Percentiles rank a stretch among this genome's conserved stretches.
Evolutionary conservation across 2,113 vertebrate genomes (phyloP).

Genomic region (Miniopterus natalensis): DNA sequence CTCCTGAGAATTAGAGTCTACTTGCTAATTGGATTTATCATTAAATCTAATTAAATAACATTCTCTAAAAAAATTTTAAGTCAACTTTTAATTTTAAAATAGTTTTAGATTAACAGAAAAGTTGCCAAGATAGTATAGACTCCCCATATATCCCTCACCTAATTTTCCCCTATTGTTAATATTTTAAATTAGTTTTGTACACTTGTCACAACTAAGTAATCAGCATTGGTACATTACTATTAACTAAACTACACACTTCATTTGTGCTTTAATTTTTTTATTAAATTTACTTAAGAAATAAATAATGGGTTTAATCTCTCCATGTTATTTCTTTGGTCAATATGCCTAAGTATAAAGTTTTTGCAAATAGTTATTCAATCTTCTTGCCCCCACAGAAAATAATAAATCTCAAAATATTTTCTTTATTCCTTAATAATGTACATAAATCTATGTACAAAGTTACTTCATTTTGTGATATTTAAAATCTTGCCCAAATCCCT

Average conservation of each 20-base stretch:
- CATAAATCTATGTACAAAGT: not conserved
- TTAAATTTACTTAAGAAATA: conserved; percentile 29
- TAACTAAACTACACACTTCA: not conserved
- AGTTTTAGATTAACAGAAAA: not conserved
- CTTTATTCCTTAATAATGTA: not conserved
- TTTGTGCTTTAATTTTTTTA: not conserved
- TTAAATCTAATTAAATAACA: not conserved
- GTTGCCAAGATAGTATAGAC: not conserved
- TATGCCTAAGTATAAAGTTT: conserved; percentile 13
- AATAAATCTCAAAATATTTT: not conserved
- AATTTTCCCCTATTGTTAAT: not conserved
- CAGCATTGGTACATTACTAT: not conserved
- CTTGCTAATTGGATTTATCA: conserved; percentile 11
- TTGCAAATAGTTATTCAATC: not conserved
- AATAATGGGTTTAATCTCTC: not conserved
- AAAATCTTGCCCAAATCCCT: conserved; percentile 12
- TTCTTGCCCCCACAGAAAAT: not conserved
- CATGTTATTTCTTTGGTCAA: conserved; percentile 2
- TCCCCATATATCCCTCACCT: not conserved
- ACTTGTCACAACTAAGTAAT: conserved; percentile 14
- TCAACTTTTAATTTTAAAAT: conserved; percentile 49
- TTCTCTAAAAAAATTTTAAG: not conserved
- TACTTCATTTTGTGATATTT: not conserved
- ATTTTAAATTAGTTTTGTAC: not conserved
- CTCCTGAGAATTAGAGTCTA: not conserved